phyloP scores from a whole-genome alignment of 2,888 invertebrate genomes.

The Drosophila pseudotakahashii region DNA sequence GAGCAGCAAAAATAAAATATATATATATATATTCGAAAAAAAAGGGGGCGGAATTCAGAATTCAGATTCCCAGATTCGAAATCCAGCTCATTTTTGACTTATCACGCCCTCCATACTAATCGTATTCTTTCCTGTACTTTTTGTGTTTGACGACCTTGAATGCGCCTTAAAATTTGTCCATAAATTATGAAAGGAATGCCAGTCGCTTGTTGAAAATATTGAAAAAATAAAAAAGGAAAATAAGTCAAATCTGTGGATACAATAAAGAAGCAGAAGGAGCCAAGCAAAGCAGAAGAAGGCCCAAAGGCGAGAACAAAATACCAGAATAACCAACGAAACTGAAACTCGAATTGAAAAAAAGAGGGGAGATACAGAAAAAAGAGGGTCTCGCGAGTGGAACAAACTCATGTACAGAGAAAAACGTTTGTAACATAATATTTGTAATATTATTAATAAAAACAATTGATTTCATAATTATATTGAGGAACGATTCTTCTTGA shows the following conservation, averaged over 20 bases:
- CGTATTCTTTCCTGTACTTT: neutral
- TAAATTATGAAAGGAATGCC: conserved; percentile 28
- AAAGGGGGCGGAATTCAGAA: neutral
- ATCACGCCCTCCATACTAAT: conserved; percentile 20
- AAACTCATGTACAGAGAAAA: neutral
- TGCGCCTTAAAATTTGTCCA: conserved; percentile 1
- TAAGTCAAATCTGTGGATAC: neutral
- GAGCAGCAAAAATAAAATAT: neutral
- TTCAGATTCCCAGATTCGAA: conserved; percentile 1
- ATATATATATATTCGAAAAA: neutral
- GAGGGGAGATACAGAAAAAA: neutral
- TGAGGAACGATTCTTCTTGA: too few relatives aligned
- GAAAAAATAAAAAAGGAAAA: conserved; percentile 6
- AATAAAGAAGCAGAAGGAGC: neutral
- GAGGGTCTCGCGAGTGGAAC: neutral
- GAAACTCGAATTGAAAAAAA: neutral
- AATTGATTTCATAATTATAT: too few relatives aligned
- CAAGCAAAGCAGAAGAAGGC: conserved; percentile 4
- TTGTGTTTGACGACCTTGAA: conserved; percentile 12
- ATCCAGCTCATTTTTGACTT: conserved; percentile 16
- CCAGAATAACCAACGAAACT: neutral
- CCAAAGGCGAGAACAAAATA: conserved; percentile 8
- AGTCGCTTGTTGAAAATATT: conserved; percentile 2
- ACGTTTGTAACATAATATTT: too few relatives aligned
- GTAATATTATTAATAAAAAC: too few relatives aligned